Conservation (phyloP, 1,140 invertebrate species). For the Scaptomyza graminum region DNA sequence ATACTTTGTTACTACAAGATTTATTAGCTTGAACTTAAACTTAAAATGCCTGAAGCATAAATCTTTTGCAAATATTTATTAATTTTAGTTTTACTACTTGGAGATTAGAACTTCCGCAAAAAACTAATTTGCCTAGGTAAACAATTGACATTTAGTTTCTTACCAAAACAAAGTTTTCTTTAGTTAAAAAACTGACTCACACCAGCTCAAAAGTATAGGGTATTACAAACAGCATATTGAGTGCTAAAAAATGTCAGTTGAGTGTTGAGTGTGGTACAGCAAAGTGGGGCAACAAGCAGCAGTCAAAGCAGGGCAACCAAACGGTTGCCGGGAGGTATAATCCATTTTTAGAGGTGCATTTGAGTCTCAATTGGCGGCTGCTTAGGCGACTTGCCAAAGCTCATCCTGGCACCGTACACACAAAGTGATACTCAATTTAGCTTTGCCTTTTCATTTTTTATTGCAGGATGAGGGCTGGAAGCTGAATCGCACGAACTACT, state of each 20-base stretch:
- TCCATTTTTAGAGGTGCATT: constrained; percentile 56
- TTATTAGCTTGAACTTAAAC: background rate
- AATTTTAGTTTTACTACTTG: too few species aligned
- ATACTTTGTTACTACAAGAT: background rate
- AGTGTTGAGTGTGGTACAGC: constrained; percentile 4
- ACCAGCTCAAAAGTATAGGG: background rate
- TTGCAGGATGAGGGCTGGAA: constrained; percentile 95
- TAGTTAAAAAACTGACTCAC: too few species aligned
- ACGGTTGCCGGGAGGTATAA: constrained; percentile 35
- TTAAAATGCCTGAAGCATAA: too few species aligned
- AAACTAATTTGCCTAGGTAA: too few species aligned
- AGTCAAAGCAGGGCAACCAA: constrained; percentile 7
- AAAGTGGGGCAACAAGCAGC: constrained; percentile 24
- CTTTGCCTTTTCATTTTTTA: constrained; percentile 30
- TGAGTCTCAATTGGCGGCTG: constrained; percentile 66
- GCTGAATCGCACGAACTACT: constrained; percentile 96
- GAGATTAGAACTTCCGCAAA: too few species aligned
- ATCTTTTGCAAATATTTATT: too few species aligned
- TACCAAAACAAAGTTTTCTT: too few species aligned
- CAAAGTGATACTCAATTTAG: constrained; percentile 28
- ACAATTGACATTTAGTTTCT: too few species aligned
- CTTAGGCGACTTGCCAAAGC: constrained; percentile 58
- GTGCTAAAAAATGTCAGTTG: constrained; percentile 21
- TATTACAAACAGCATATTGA: constrained; percentile 20
- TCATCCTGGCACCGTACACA: constrained; percentile 32